These are phyloP conservation scores for Oryzias woworae DNA, from an alignment of 2,113 vertebrate species.

Conservation along the genomic window DNA sequence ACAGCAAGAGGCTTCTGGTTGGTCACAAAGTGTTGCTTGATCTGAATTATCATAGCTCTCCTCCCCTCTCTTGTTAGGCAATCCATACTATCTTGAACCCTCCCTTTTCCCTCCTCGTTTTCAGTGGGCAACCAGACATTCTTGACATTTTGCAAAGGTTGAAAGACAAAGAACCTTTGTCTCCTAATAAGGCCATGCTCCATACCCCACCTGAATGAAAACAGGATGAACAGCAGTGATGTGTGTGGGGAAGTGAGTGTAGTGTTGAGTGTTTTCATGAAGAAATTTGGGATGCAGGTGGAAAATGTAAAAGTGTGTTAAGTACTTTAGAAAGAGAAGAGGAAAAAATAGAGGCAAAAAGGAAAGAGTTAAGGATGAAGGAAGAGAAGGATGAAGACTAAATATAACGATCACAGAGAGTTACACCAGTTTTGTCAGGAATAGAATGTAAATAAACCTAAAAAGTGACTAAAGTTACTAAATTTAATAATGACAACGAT, in stretches of 20 bases:
- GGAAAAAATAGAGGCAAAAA: conserved; percentile 7
- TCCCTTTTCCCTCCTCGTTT: conserved; percentile 16
- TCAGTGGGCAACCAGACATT: conserved; percentile 67
- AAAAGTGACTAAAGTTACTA: too few species aligned
- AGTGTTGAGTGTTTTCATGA: conserved; percentile 2
- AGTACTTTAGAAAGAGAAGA: conserved; percentile 5
- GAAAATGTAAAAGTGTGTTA: conserved; percentile 25
- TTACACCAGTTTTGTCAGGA: too few species aligned
- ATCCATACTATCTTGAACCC: conserved; percentile 27
- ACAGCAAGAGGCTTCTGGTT: conserved; percentile 26
- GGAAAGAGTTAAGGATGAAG: not conserved
- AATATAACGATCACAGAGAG: too few species aligned
- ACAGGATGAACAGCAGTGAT: conserved; percentile 36
- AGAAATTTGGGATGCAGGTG: not conserved
- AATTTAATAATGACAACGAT: too few species aligned
- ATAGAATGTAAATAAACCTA: too few species aligned
- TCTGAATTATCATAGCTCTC: conserved; percentile 44
- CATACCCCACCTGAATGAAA: conserved; percentile 73
- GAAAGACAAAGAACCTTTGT: conserved; percentile 82
- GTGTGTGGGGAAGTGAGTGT: conserved; percentile 1
- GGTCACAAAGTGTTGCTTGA: conserved; percentile 48
- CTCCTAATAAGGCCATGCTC: conserved; percentile 76
- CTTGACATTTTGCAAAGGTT: conserved; percentile 85
- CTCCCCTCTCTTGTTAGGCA: conserved; percentile 32
- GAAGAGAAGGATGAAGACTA: too few species aligned